Evolutionary conservation across 2,797 vertebrate genomes (phyloP).

Genomic region (Carapus acus): DNA sequence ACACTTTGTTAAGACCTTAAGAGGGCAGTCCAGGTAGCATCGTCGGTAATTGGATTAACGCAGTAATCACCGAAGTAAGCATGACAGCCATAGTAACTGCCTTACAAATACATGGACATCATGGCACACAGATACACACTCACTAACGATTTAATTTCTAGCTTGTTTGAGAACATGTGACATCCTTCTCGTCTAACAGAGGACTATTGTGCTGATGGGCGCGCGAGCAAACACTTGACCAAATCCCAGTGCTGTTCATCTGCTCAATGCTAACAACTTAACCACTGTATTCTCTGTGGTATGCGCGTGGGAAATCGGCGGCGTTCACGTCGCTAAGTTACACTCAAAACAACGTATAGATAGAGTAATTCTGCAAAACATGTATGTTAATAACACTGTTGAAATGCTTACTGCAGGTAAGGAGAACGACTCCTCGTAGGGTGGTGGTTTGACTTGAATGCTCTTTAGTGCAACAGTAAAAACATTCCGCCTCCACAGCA

Average conservation of each 20-base stretch:
- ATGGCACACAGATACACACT: neutral
- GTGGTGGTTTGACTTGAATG: slow-evolving; percentile 30
- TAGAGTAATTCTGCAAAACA: rapidly evolving
- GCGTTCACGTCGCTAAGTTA: neutral
- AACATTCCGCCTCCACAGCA: slow-evolving; percentile 45
- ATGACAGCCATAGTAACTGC: slow-evolving; percentile 7
- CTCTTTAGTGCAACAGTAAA: slow-evolving; percentile 38
- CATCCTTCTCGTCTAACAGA: neutral
- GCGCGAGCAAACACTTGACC: neutral
- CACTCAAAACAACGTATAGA: neutral
- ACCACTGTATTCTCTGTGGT: slow-evolving; percentile 20
- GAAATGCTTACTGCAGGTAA: slow-evolving; percentile 31
- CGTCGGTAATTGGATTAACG: slow-evolving; percentile 33
- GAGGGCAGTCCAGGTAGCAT: neutral
- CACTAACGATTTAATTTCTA: neutral
- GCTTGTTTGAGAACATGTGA: rapidly evolving
- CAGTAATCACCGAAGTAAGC: slow-evolving; percentile 9
- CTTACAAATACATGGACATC: too few relatives aligned
- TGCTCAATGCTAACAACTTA: neutral
- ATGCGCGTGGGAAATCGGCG: too few relatives aligned
- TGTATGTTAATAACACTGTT: neutral
- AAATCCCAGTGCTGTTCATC: slow-evolving; percentile 3
- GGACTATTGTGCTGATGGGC: neutral
- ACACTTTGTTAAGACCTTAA: neutral
- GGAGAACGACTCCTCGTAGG: slow-evolving; percentile 10